phyloP scores from a whole-genome alignment of 2,797 vertebrate species.

The Phoebastria nigripes region DNA sequence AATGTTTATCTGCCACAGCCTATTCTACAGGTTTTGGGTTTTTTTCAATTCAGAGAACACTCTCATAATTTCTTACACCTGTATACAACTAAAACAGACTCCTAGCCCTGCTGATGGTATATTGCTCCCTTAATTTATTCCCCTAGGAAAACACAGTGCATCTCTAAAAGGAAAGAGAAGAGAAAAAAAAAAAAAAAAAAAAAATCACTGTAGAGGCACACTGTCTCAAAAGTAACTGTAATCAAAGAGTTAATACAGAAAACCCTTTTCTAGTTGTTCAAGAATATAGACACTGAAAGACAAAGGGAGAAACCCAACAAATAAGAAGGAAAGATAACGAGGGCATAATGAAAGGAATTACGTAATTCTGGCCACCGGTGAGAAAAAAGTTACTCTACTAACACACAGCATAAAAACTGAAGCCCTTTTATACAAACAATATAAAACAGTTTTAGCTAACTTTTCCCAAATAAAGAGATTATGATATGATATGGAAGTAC shows the following conservation, averaged over 20 bases:
- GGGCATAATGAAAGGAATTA: neutral
- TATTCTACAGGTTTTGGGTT: neutral
- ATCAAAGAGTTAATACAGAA: neutral
- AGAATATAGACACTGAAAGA: neutral
- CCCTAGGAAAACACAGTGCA: neutral
- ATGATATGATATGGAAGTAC: neutral
- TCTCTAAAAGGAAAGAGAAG: neutral
- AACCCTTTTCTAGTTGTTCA: neutral
- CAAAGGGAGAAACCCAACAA: neutral
- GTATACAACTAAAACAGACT: neutral
- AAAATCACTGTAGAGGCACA: neutral
- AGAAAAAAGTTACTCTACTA: neutral
- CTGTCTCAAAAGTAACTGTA: neutral
- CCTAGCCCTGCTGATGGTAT: neutral
- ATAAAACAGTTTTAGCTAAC: neutral
- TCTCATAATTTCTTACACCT: neutral
- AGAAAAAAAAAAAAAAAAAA: neutral
- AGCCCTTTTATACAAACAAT: neutral
- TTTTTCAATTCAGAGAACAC: neutral
- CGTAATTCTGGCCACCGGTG: rapidly evolving
- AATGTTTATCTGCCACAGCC: neutral
- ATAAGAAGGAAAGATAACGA: neutral
- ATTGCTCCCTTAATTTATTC: neutral
- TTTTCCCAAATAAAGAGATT: neutral
- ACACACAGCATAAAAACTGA: neutral